phyloP scores from a whole-genome alignment of 2,888 invertebrate species.

The Pinctada fucata region DNA sequence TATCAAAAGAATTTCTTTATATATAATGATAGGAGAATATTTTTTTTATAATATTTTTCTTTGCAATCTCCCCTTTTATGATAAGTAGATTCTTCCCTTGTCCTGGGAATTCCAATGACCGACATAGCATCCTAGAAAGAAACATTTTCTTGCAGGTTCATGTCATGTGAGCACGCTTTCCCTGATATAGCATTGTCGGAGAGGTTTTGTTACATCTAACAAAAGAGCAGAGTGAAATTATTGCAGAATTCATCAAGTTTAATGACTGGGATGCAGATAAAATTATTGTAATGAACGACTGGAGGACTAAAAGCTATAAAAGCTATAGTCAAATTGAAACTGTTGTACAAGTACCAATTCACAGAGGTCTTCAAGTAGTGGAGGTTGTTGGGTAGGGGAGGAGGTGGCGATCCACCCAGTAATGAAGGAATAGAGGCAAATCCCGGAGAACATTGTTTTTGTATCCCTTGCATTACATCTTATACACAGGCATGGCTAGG shows the following conservation, averaged over 20 bases:
- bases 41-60: no score
- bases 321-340: not conserved
- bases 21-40: no score
- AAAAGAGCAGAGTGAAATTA: not conserved
- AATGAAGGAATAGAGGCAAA: not conserved
- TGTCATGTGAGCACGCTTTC: slow-evolving; percentile 1
- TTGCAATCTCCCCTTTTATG: no score
- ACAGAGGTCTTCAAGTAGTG: not conserved
- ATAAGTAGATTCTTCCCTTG: no score
- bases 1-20: no score
- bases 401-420: not conserved
- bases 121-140: not conserved
- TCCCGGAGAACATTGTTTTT: not conserved
- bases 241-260: not conserved
- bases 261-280: not conserved
- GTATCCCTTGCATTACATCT: not conserved
- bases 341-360: not conserved
- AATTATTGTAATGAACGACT: not conserved
- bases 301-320: not conserved
- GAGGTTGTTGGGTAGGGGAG: not conserved
- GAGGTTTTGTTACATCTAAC: slow-evolving; percentile 3
- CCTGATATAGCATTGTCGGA: not conserved
- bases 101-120: not conserved
- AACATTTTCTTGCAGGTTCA: not conserved
- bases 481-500: slow-evolving; percentile 3